These are phyloP conservation scores for Neodiprion lecontei DNA, from an alignment of 1,140 invertebrate species.

Conservation along the genomic window DNA sequence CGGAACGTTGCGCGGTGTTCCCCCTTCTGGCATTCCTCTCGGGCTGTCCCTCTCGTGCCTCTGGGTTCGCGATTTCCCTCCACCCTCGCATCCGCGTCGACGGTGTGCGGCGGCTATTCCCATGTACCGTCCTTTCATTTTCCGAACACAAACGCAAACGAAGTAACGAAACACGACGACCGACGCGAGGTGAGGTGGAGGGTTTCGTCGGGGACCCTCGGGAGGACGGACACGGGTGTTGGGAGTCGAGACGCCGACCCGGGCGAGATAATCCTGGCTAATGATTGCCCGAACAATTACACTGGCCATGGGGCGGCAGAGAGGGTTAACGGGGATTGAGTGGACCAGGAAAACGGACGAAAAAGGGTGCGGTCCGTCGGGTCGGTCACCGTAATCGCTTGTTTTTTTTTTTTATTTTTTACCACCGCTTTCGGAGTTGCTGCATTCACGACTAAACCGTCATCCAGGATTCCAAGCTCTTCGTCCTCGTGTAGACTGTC, in stretches of 20 bases:
- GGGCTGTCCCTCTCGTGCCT: conserved; percentile 19
- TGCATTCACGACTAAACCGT: too few relatives aligned
- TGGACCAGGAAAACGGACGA: not conserved
- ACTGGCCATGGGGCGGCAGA: conserved; percentile 20
- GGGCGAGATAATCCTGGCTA: conserved; percentile 54
- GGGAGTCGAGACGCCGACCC: conserved; percentile 35
- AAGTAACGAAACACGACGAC: conserved; percentile 42
- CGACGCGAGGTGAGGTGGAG: conserved; percentile 32
- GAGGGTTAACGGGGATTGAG: not conserved
- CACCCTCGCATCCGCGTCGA: conserved; percentile 30
- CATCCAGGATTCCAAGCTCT: too few relatives aligned
- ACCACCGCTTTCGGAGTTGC: too few relatives aligned
- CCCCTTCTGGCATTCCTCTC: conserved; percentile 18
- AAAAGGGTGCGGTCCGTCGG: not conserved
- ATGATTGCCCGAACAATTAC: conserved; percentile 55
- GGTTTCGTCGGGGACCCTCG: conserved; percentile 33
- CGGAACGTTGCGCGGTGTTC: conserved; percentile 35
- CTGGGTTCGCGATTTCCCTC: conserved; percentile 14
- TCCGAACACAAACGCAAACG: conserved; percentile 31
- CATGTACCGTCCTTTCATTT: not conserved
- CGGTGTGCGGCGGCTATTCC: conserved; percentile 16
- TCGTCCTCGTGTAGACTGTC: too few relatives aligned
- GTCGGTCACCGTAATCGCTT: not conserved
- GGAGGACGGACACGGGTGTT: conserved; percentile 35
- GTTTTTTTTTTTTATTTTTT: not conserved